Evolutionary conservation across 2,113 vertebrate species (phyloP).

Genomic region (Leuciscus idus): DNA sequence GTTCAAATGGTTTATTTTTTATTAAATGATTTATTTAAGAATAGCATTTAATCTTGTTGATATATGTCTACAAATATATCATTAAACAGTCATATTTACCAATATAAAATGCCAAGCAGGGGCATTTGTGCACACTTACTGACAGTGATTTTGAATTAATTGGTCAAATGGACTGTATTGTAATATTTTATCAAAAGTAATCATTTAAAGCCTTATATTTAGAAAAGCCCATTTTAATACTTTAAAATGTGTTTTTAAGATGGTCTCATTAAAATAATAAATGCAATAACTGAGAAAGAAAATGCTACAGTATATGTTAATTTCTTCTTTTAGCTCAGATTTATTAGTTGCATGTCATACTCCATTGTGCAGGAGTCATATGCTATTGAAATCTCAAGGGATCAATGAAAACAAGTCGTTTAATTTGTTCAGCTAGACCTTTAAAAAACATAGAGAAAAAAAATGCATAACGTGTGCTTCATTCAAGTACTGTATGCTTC

Average conservation of each 20-base stretch:
- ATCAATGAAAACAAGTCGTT: slow-evolving; percentile 21
- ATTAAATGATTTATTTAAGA: background rate
- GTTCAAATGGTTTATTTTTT: background rate
- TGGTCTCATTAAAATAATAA: background rate
- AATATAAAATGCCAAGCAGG: background rate
- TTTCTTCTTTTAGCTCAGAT: background rate
- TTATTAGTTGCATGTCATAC: background rate
- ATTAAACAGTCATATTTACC: background rate
- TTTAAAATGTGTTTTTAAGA: background rate
- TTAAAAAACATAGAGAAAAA: background rate
- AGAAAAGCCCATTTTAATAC: background rate
- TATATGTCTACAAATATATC: background rate
- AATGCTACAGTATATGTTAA: background rate
- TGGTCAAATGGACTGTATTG: background rate
- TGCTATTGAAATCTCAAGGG: background rate
- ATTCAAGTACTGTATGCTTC: background rate
- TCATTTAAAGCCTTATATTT: too few species aligned
- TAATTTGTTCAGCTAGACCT: background rate
- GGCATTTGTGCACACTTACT: background rate
- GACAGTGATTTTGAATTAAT: background rate
- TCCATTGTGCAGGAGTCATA: background rate
- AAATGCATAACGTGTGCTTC: background rate
- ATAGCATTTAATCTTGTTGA: background rate
- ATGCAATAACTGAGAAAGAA: background rate
- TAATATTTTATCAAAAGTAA: too few species aligned